Evolutionary conservation across 2,888 invertebrate genomes (phyloP).

Genomic region (Hemicrepidius hirtus): DNA sequence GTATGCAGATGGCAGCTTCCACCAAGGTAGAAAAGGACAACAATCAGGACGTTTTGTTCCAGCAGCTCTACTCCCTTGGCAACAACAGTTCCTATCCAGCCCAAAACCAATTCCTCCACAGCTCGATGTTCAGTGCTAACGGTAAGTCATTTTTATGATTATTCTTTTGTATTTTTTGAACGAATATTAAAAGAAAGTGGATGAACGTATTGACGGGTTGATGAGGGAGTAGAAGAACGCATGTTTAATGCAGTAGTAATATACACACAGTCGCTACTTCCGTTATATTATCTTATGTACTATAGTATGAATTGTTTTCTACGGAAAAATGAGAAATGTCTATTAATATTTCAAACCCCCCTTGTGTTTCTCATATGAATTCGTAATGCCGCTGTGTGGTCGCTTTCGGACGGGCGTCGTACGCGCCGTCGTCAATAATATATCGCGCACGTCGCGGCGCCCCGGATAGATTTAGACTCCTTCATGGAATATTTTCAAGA

Average conservation of each 20-base stretch:
- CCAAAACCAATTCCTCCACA: constrained; percentile 75
- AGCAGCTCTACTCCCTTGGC: constrained; percentile 74
- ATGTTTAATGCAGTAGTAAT: constrained; percentile 49
- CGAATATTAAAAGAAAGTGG: constrained; percentile 19
- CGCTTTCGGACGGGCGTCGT: constrained; percentile 60
- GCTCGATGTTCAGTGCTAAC: constrained; percentile 75
- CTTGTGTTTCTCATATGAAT: constrained; percentile 72
- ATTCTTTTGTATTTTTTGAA: constrained; percentile 30
- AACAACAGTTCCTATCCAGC: constrained; percentile 72
- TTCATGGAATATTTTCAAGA: constrained; percentile 45
- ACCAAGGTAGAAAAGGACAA: constrained; percentile 69
- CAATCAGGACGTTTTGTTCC: constrained; percentile 74
- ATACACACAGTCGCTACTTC: constrained; percentile 35
- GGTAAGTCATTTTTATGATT: constrained; percentile 68
- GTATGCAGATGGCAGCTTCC: constrained; percentile 73
- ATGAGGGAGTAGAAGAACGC: constrained; percentile 37
- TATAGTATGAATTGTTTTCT: constrained; percentile 66
- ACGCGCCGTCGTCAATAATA: constrained; percentile 74
- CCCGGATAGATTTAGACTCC: constrained; percentile 60
- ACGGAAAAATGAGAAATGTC: constrained; percentile 70
- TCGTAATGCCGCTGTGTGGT: constrained; percentile 66
- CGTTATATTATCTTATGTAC: constrained; percentile 52
- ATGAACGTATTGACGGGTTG: constrained; percentile 21
- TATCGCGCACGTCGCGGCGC: constrained; percentile 67
- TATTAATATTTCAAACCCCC: constrained; percentile 73